Evolutionary conservation across 2,113 vertebrate species (phyloP).

Genomic region (Thinocorus orbignyianus): DNA sequence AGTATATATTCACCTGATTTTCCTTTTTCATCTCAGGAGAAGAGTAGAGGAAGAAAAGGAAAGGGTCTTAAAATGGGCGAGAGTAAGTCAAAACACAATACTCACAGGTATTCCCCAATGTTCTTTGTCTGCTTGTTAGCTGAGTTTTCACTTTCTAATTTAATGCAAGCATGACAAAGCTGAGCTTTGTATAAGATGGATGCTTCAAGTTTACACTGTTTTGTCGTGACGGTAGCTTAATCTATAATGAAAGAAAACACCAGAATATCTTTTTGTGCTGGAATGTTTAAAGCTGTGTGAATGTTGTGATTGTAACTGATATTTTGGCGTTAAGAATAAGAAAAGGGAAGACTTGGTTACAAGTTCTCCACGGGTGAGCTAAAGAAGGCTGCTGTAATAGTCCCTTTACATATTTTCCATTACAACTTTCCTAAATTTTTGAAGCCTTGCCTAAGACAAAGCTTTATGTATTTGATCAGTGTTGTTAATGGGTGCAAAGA

Average conservation of each 20-base stretch:
- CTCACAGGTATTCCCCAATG: not conserved
- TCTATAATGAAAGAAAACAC: conserved; percentile 9
- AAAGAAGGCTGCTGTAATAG: not conserved
- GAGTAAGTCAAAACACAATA: not conserved
- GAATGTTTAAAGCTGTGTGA: conserved; percentile 12
- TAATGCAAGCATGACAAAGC: not conserved
- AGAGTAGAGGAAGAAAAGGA: not conserved
- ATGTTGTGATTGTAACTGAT: not conserved
- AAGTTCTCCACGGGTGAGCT: not conserved
- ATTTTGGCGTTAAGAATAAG: not conserved
- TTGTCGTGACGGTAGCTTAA: not conserved
- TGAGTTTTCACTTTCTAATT: not conserved
- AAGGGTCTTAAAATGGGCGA: not conserved
- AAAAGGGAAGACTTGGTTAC: not conserved
- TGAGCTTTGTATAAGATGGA: not conserved
- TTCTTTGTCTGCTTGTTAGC: not conserved
- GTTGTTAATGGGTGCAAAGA: not conserved
- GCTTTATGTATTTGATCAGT: not conserved
- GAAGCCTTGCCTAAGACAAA: not conserved
- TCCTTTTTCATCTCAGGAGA: not conserved
- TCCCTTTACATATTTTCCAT: not conserved
- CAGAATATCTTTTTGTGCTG: not conserved
- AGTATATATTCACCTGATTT: not conserved
- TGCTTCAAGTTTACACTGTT: not conserved
- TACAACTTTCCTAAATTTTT: not conserved